Percentiles rank a stretch among this genome's conserved stretches.
Evolutionary conservation across 2,797 vertebrate species (phyloP).

Genomic region (Synanceia verrucosa): DNA sequence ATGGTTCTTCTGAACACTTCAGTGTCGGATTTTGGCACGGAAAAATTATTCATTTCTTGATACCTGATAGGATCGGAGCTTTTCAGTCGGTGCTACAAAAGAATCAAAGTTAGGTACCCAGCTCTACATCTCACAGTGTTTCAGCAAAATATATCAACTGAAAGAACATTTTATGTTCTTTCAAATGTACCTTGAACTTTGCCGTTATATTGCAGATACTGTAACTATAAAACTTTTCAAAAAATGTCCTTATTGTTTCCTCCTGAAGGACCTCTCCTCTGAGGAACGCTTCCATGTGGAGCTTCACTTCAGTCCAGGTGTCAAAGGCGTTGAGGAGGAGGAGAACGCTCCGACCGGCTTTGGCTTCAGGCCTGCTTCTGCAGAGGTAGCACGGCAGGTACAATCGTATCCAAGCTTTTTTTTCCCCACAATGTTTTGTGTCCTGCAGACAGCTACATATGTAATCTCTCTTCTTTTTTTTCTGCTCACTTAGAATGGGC

Average conservation of each 20-base stretch:
- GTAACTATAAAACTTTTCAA: neutral
- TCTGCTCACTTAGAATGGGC: slow-evolving; percentile 84
- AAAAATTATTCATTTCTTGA: no score
- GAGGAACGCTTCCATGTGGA: slow-evolving; percentile 98
- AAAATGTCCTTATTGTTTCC: neutral
- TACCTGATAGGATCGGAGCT: no score
- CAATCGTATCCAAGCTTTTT: neutral
- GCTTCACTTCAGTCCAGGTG: slow-evolving; percentile 97
- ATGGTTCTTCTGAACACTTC: no score
- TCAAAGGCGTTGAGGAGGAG: slow-evolving; percentile 94
- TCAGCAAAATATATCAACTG: neutral
- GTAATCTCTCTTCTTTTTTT: neutral
- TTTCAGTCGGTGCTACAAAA: no score
- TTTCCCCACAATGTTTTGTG: fast-evolving
- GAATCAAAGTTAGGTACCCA: no score
- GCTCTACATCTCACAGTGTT: no score
- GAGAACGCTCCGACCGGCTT: slow-evolving; percentile 91
- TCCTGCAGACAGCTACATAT: neutral
- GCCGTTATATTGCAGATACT: neutral
- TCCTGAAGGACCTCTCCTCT: slow-evolving; percentile 88
- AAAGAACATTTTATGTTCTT: neutral
- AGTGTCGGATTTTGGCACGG: no score
- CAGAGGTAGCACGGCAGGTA: slow-evolving; percentile 85
- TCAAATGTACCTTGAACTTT: neutral
- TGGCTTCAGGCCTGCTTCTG: slow-evolving; percentile 94